phyloP scores from a whole-genome alignment of 2,113 vertebrate genomes.

The Archocentrus centrarchus region DNA sequence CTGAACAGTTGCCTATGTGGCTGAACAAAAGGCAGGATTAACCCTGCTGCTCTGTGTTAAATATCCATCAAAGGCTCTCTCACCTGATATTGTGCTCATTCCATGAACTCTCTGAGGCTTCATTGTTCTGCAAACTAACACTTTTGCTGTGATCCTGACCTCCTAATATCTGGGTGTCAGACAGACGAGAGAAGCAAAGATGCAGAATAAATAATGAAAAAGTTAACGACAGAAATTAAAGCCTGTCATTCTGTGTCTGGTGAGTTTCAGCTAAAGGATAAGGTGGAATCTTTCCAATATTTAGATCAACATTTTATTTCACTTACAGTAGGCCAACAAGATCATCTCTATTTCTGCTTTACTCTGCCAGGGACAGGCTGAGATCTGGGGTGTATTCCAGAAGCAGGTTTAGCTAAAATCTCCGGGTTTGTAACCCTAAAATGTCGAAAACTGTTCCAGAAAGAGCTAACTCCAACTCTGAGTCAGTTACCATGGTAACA shows the following conservation, averaged over 20 bases:
- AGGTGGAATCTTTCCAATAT: neutral
- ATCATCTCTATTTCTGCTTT: neutral
- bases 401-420: too few species aligned
- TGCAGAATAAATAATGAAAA: neutral
- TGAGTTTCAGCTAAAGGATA: neutral
- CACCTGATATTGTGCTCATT: slow-evolving; percentile 10
- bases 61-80: slow-evolving; percentile 61
- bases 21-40: slow-evolving; percentile 63
- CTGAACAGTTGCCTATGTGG: slow-evolving; percentile 12
- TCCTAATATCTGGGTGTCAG: neutral
- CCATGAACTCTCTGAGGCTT: slow-evolving; percentile 23
- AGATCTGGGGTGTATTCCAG: neutral
- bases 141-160: neutral
- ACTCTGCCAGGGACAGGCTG: neutral
- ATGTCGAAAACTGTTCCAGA: too few species aligned
- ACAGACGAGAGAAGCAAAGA: neutral
- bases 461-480: too few species aligned
- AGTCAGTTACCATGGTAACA: too few species aligned
- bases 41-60: slow-evolving; percentile 37
- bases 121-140: neutral
- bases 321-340: neutral
- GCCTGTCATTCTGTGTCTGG: neutral
- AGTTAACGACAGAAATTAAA: neutral
- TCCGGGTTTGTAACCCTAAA: too few species aligned
- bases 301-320: neutral